Conservation (phyloP, 2,797 vertebrate species). For the Scleropages formosus region DNA sequence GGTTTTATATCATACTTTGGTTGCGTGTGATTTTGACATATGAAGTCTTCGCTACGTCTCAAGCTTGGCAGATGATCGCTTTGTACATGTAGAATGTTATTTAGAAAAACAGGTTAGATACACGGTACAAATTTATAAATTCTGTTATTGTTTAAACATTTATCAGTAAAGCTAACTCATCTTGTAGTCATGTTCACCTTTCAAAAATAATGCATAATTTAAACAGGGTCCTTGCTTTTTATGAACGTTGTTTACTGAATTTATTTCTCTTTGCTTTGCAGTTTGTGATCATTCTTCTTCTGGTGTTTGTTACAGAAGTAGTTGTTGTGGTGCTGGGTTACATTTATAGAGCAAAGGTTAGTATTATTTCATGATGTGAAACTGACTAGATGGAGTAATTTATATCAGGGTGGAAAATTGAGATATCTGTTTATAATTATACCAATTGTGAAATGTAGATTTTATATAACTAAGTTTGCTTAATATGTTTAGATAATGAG, state of each 20-base stretch:
- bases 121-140: neutral
- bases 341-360: slow-evolving; percentile 96
- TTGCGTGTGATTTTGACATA: too few species aligned
- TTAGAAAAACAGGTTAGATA: neutral
- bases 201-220: neutral
- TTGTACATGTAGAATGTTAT: neutral
- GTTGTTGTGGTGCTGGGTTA: slow-evolving; percentile 95
- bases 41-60: too few species aligned
- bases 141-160: neutral
- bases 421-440: too few species aligned
- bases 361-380: slow-evolving; percentile 9
- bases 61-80: too few species aligned
- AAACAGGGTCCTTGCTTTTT: neutral
- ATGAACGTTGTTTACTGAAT: slow-evolving; percentile 8
- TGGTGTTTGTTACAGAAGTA: slow-evolving; percentile 95
- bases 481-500: too few species aligned
- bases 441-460: too few species aligned
- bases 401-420: too few species aligned
- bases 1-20: neutral
- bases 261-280: slow-evolving; percentile 57
- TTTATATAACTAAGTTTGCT: too few species aligned
- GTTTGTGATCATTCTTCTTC: slow-evolving; percentile 93
- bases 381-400: neutral
- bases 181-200: neutral
- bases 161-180: neutral